Evolutionary conservation across 2,797 vertebrate species (phyloP).

Genomic region (Mus spretus): DNA sequence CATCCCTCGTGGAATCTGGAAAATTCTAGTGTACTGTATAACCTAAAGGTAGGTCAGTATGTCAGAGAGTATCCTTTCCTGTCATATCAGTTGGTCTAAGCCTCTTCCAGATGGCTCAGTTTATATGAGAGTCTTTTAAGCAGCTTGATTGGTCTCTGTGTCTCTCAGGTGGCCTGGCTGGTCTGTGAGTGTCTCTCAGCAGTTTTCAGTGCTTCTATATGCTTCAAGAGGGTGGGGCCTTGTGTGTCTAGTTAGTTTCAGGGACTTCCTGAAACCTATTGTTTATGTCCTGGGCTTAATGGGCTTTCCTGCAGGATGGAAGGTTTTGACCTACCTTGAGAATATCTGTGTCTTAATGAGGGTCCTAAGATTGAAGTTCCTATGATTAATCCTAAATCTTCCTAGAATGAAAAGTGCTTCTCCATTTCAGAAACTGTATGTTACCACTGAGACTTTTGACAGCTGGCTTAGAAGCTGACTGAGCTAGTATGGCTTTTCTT

Average conservation of each 20-base stretch:
- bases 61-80: background rate
- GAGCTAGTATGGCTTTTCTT: background rate
- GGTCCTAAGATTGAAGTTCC: background rate
- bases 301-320: background rate
- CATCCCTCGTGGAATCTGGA: background rate
- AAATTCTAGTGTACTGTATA: background rate
- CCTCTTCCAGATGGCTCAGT: background rate
- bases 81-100: background rate
- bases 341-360: background rate
- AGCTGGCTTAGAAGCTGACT: background rate
- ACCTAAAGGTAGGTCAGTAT: background rate
- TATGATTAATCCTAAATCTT: slow-evolving; percentile 29
- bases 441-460: background rate
- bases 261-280: background rate
- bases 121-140: background rate
- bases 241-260: background rate
- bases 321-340: background rate
- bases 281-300: background rate
- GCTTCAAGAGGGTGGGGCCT: background rate
- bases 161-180: too few species aligned
- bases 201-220: background rate
- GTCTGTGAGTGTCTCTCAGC: too few species aligned
- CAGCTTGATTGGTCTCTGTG: background rate
- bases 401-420: slow-evolving; percentile 31
- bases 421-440: background rate